phyloP scores from a whole-genome alignment of 1,140 invertebrate genomes.

The Hydropsyche tenuis region DNA sequence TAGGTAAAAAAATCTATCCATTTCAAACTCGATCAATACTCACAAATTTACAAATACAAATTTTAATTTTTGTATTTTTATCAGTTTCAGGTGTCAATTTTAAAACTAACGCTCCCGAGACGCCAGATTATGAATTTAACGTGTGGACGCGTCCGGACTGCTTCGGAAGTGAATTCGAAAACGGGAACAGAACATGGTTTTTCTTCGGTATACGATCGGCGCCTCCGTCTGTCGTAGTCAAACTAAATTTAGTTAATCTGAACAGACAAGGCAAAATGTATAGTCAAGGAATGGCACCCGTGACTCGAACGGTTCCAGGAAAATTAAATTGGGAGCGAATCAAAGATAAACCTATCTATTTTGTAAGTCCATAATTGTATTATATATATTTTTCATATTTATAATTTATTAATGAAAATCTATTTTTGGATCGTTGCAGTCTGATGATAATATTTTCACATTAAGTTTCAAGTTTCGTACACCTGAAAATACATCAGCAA shows the following conservation, averaged over 20 bases:
- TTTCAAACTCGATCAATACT: not conserved
- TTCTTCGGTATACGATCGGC: conserved; percentile 82
- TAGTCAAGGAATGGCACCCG: conserved; percentile 88
- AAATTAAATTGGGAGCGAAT: conserved; percentile 83
- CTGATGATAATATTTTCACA: conserved; percentile 75
- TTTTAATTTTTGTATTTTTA: conserved; percentile 14
- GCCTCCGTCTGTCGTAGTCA: conserved; percentile 63
- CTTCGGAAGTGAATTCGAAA: conserved; percentile 86
- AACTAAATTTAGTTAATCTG: conserved; percentile 85
- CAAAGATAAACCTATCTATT: conserved; percentile 71
- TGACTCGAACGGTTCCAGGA: conserved; percentile 73
- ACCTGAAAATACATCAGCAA: conserved; percentile 73
- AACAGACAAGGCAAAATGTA: conserved; percentile 92
- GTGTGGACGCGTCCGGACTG: conserved; percentile 91
- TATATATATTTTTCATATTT: no score
- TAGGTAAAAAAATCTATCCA: conserved; percentile 52
- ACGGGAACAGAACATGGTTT: conserved; percentile 93
- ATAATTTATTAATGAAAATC: conserved; percentile 29
- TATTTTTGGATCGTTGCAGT: conserved; percentile 61
- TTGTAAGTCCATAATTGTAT: conserved; percentile 56
- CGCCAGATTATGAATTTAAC: conserved; percentile 82
- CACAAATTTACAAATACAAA: not conserved
- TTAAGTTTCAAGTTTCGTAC: conserved; percentile 81
- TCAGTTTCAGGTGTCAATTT: conserved; percentile 23
- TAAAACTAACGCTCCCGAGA: conserved; percentile 52